Evolutionary conservation across 2,797 vertebrate genomes (phyloP).

Genomic region (Rhadinocentrus ornatus): DNA sequence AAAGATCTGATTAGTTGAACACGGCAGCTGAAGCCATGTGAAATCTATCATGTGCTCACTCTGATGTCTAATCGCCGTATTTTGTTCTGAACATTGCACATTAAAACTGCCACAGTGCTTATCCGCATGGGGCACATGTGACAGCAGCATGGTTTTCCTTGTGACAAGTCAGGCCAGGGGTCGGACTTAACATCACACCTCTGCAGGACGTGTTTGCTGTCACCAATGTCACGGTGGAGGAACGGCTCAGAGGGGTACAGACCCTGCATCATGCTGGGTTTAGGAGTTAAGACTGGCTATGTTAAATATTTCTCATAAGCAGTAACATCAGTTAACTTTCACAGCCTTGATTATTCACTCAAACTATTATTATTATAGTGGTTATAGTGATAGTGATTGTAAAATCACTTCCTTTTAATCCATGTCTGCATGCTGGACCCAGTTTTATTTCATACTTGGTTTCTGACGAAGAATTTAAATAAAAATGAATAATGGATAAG

Average conservation of each 20-base stretch:
- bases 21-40: not conserved
- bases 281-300: conserved; percentile 25
- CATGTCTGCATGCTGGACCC: too few relatives aligned
- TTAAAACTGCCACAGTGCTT: conserved; percentile 1
- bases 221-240: not conserved
- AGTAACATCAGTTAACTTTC: not conserved
- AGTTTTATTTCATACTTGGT: too few relatives aligned
- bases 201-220: not conserved
- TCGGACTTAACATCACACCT: conserved; percentile 25
- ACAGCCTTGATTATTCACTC: not conserved
- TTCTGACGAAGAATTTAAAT: not conserved
- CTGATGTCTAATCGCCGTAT: conserved; percentile 19
- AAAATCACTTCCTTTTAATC: not conserved
- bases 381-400: too few relatives aligned
- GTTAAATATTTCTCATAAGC: conserved; percentile 30
- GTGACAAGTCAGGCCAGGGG: conserved; percentile 43
- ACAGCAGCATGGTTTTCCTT: conserved; percentile 51
- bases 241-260: conserved; percentile 45
- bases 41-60: conserved; percentile 3
- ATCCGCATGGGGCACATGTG: conserved; percentile 43
- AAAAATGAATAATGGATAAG: not conserved
- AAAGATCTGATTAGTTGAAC: not conserved
- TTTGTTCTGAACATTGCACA: conserved; percentile 5
- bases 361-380: too few relatives aligned
- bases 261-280: conserved; percentile 8